Evolutionary conservation across 2,888 invertebrate genomes (phyloP), one percentile per base, ranked within the genome.

Genomic region (Calliphora vomitoria): DNA sequence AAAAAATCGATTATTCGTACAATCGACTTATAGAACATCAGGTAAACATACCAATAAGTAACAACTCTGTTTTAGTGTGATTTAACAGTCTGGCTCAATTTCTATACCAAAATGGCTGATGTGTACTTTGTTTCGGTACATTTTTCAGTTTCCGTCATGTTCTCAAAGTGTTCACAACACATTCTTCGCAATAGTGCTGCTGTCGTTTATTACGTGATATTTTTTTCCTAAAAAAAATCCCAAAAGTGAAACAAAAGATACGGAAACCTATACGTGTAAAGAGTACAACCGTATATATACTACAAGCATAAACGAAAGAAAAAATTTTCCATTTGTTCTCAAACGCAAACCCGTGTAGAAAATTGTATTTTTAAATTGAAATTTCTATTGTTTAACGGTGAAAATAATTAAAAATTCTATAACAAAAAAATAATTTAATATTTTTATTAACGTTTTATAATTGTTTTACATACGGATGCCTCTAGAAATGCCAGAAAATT

Each of bases 401-500:
- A 82, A 87, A 87, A 87, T 85, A 87, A 85, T 75, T 82, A 38
- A 75, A 87, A 87, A 85, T 85, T 85, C 11, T 15, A 31, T 79
- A 55, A 53, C 6, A 13, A 85, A 75, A 69, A 75, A 50, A 58
- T 79, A 38, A 50, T 79, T 55, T 55, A n/a, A 71, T 60, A 75
- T 53, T 44, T 71, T 15, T 41, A 66, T 74, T 66, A 89, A 87
- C 80, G 89, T 90, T 85, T 90, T 89, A 89, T 89, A 88, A 89
- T 92, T 92, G 92, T 94, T 90, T 90, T 85, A 89, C 85, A 88
- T 81, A 76, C 94, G 94, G 95, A 96, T 96, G 95, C 94, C 94
- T 93, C 91, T 92, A 91, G 93, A 94, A 93, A 94, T 94, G 94
- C 93, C 93, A 93, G 94, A 95, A 95, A 95, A 94, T 95, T 95